Base-by-base conservation (phyloP, 2,888 invertebrate genomes). In the Augiades crinisus region DNA sequence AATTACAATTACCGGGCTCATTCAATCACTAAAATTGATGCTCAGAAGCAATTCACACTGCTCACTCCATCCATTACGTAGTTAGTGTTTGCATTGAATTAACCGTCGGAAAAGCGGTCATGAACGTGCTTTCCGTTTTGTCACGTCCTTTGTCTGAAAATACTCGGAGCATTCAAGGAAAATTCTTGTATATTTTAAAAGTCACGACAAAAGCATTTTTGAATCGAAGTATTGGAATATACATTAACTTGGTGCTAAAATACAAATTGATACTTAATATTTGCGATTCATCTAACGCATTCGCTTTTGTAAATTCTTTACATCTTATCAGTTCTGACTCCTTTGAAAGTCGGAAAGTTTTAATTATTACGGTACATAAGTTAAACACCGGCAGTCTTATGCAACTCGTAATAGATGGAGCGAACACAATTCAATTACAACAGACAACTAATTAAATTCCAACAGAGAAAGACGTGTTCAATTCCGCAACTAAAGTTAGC, bases 401-500 rank as follows among this genome's bases (percentile, higher is more conserved):
- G 10, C 12, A 12, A 30, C 5, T n/a, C 12, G 30, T 12, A 30
- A 12, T 12, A 6, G n/a, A 30, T 30, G 30, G 12, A 30, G 1
- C 10, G 5, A 43, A 43, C n/a, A 7, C 7, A 6, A 10, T 34
- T 22, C 27, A 30, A 41, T n/a, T 31, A 40, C 27, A 43, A 19
- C 27, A 43, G 36, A 8, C 27, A 34, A 43, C 7, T 51, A 44
- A 51, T 44, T 44, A 51, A 36, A 51, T 27, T 36, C 41, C 36
- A 12, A 6, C 5, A 10, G 43, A 37, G 16, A 16, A 34, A 24
- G 36, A 36, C 14, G 44, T 19, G 22, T 31, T 43, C 36, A 14
- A n/a, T 50, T 27, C 10, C 8, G 36, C 12, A 7, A 33, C 12
- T 14, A 13, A 36, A 38, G 30, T 24, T 40, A n/a, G 17, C 19